Evolutionary conservation across 2,888 invertebrate species (phyloP).

Genomic region (Papilio protenor): DNA sequence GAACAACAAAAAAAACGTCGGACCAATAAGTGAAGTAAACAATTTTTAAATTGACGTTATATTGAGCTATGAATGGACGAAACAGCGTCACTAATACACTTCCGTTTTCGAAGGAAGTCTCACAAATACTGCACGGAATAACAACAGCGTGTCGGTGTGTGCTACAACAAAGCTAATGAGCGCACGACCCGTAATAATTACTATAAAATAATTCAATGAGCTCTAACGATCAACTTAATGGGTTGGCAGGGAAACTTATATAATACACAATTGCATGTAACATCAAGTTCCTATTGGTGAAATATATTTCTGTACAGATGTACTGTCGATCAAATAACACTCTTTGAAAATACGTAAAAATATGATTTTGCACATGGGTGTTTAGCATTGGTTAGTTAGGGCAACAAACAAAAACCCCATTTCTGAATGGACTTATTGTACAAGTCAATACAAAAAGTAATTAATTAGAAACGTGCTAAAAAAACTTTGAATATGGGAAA

Average conservation of each 20-base stretch:
- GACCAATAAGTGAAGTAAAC: neutral
- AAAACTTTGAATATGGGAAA: neutral
- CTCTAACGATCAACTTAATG: neutral
- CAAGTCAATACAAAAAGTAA: no score
- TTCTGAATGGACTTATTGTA: no score
- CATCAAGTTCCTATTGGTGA: neutral
- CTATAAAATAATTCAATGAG: constrained; percentile 18
- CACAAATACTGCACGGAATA: constrained; percentile 43
- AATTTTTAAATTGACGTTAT: constrained; percentile 27
- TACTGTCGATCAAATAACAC: no score
- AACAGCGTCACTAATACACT: constrained; percentile 39
- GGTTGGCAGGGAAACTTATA: neutral
- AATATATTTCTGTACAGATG: neutral
- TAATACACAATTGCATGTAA: neutral
- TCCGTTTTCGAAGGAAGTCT: constrained; percentile 43
- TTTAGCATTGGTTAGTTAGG: neutral
- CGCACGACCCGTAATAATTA: constrained; percentile 42
- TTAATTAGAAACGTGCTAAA: neutral
- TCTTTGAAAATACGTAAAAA: neutral
- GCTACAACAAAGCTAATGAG: constrained; percentile 38
- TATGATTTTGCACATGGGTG: neutral
- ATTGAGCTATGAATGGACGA: constrained; percentile 37
- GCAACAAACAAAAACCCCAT: neutral
- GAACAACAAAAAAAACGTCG: neutral
- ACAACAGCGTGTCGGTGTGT: constrained; percentile 34